Evolutionary conservation across 2,888 invertebrate genomes (phyloP).

Genomic region (Chrysopilus asiliformis): DNA sequence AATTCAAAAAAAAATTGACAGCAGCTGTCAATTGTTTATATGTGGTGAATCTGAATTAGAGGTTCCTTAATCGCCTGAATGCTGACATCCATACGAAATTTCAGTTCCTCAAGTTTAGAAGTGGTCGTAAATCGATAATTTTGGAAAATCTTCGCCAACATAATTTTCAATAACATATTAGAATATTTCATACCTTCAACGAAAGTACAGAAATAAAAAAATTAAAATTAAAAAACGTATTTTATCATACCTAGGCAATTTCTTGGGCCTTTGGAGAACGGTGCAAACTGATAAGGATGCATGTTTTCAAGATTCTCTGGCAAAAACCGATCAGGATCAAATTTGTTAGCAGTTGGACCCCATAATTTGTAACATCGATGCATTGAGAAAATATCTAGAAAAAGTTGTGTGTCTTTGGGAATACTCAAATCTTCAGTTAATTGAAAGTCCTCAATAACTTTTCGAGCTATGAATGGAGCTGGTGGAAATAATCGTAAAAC

Average conservation of each 20-base stretch:
- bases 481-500: background rate
- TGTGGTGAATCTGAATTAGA: background rate
- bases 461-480: background rate
- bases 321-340: slow-evolving; percentile 13
- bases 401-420: background rate
- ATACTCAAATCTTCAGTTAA: background rate
- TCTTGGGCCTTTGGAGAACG: slow-evolving; percentile 8
- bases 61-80: background rate
- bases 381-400: slow-evolving; percentile 7
- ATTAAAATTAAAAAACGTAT: background rate
- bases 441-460: background rate
- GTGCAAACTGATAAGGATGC: slow-evolving; percentile 10
- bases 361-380: slow-evolving; percentile 9
- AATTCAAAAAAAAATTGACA: too few species aligned
- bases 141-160: background rate
- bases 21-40: too few species aligned
- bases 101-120: background rate
- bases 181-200: background rate
- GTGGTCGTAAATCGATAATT: background rate
- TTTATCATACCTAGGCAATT: background rate
- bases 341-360: slow-evolving; percentile 8
- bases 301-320: slow-evolving; percentile 10
- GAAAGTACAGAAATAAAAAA: background rate
- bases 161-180: background rate
- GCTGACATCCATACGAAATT: background rate